Evolutionary conservation across 1,140 invertebrate species (phyloP).

Genomic region (Mercenaria mercenaria): DNA sequence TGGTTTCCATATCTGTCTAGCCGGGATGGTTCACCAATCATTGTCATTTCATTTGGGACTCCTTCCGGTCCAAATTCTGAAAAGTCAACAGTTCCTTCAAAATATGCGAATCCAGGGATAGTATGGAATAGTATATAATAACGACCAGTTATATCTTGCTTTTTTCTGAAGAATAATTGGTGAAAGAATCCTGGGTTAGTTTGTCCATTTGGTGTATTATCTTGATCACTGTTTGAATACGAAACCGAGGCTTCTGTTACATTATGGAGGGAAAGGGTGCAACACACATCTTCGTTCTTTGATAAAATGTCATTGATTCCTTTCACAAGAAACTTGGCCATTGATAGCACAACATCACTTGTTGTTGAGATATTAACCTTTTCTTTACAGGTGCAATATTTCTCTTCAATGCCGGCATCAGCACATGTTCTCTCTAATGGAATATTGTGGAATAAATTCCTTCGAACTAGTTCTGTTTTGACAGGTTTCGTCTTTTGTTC

Average conservation of each 20-base stretch:
- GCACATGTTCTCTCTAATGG: slow-evolving; percentile 59
- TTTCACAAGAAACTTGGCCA: slow-evolving; percentile 31
- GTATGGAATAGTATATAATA: slow-evolving; percentile 76
- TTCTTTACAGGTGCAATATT: slow-evolving; percentile 69
- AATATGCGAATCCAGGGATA: slow-evolving; percentile 78
- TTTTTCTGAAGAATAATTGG: slow-evolving; percentile 21
- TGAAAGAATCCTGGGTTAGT: slow-evolving; percentile 16
- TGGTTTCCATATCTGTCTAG: slow-evolving; percentile 67
- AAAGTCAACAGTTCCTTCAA: slow-evolving; percentile 78
- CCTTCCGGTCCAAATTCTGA: neutral
- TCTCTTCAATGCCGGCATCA: slow-evolving; percentile 58
- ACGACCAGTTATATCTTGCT: neutral
- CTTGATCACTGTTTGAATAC: slow-evolving; percentile 58
- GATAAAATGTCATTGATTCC: slow-evolving; percentile 61
- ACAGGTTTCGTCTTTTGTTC: neutral
- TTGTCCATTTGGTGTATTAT: slow-evolving; percentile 45
- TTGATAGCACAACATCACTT: neutral
- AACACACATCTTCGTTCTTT: slow-evolving; percentile 38
- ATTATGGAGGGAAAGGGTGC: slow-evolving; percentile 19
- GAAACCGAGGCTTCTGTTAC: slow-evolving; percentile 51
- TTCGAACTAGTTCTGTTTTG: neutral
- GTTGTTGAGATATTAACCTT: slow-evolving; percentile 13
- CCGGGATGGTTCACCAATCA: slow-evolving; percentile 48
- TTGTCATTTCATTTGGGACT: neutral
- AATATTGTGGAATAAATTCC: slow-evolving; percentile 65